Percentiles rank a stretch among this genome's conserved stretches.
phyloP scores from a whole-genome alignment of 64 coral and sea anemone genomes.

The Acropora yongei region DNA sequence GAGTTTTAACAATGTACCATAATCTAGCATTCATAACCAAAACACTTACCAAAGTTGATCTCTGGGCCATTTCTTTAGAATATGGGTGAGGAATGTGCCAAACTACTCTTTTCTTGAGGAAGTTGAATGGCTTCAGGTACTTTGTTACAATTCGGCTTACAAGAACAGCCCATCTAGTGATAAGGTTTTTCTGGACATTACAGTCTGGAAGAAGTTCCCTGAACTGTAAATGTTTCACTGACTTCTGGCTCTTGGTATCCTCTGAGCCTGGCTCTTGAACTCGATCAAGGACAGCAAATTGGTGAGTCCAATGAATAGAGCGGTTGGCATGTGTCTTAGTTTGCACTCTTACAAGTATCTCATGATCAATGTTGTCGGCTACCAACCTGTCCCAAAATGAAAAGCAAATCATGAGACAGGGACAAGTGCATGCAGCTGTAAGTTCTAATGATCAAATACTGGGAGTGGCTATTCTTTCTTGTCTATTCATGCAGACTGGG shows the following conservation, averaged over 20 bases:
- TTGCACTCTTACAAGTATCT: constrained; percentile 54
- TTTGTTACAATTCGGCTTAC: constrained; percentile 59
- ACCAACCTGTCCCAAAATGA: constrained; percentile 51
- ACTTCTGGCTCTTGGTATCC: neutral
- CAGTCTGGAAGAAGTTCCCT: constrained; percentile 44
- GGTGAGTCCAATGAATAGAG: constrained; percentile 70
- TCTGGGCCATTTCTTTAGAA: constrained; percentile 44
- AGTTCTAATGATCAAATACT: too few relatives aligned
- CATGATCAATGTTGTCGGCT: constrained; percentile 62
- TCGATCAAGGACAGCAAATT: constrained; percentile 46
- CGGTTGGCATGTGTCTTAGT: constrained; percentile 34
- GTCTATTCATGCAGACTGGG: too few relatives aligned
- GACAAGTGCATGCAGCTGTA: too few relatives aligned
- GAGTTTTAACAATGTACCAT: too few relatives aligned
- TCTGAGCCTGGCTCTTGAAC: constrained; percentile 24
- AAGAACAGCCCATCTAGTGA: constrained; percentile 30
- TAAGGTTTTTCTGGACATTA: constrained; percentile 22
- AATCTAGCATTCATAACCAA: neutral
- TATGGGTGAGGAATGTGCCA: constrained; percentile 58
- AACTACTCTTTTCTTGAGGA: constrained; percentile 30
- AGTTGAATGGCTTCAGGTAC: constrained; percentile 47
- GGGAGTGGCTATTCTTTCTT: too few relatives aligned
- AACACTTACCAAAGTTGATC: constrained; percentile 63
- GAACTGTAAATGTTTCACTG: constrained; percentile 28
- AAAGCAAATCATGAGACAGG: constrained; percentile 3